These are phyloP conservation scores for Scaptomyza caliginosa DNA, from an alignment of 2,888 invertebrate genomes.

Conservation along the genomic window DNA sequence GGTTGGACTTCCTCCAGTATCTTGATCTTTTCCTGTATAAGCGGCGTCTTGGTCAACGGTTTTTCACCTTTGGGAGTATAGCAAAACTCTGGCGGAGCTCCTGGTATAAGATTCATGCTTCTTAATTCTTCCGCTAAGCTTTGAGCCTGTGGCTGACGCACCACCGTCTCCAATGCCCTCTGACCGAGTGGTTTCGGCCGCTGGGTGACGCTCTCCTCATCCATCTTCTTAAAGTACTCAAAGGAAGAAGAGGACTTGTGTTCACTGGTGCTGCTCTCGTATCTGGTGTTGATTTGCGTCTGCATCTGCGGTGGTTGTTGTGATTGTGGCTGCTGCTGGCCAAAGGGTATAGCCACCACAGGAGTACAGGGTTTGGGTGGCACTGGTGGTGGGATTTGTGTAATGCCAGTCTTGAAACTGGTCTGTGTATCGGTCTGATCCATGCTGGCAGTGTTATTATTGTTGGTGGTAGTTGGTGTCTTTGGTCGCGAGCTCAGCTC, in stretches of 20 bases:
- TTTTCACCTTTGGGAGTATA: slow-evolving; percentile 86
- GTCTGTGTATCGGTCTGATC: slow-evolving; percentile 69
- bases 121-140: slow-evolving; percentile 79
- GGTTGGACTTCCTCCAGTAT: slow-evolving; percentile 86
- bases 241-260: slow-evolving; percentile 88
- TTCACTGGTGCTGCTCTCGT: slow-evolving; percentile 85
- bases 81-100: slow-evolving; percentile 89
- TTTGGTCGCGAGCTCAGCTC: slow-evolving; percentile 69
- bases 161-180: slow-evolving; percentile 54
- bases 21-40: slow-evolving; percentile 86
- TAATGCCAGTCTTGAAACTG: slow-evolving; percentile 48
- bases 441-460: slow-evolving; percentile 47
- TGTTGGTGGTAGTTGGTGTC: slow-evolving; percentile 57
- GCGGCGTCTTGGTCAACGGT: slow-evolving; percentile 82
- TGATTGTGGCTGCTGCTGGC: slow-evolving; percentile 48
- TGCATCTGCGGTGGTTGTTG: slow-evolving; percentile 48
- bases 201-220: slow-evolving; percentile 71
- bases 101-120: slow-evolving; percentile 86
- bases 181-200: slow-evolving; percentile 56
- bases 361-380: slow-evolving; percentile 79
- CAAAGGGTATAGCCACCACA: slow-evolving; percentile 53
- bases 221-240: slow-evolving; percentile 88
- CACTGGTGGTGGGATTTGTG: slow-evolving; percentile 78
- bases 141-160: slow-evolving; percentile 60
- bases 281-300: slow-evolving; percentile 55